Base-by-base conservation (phyloP, 2,888 invertebrate species). In the Diaphora mendica region DNA sequence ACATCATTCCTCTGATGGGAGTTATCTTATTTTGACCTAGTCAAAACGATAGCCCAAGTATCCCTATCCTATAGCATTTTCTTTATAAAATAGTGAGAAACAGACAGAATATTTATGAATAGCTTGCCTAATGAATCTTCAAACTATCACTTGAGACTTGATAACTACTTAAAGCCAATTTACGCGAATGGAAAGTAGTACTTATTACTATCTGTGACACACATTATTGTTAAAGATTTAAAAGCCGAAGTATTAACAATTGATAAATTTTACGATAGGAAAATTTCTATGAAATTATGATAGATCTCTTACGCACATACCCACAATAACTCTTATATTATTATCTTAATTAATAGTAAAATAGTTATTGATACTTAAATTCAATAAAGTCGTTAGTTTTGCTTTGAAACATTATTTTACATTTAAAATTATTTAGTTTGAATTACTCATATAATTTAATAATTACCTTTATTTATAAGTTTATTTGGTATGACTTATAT, bases 341-440 rank as follows among this genome's bases (percentile, higher is more conserved):
- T 3, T 33, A 42, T 70, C 26, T 42, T 42, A 44, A 39, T 39
- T 51, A 39, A 30, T 42, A 35, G 64, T 68, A 39, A 26, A 23
- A 39, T 77, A 67, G 64, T 70, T 64, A 73, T 68, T 77, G 74
- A 72, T 77, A 72, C 73, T 82, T 77, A 82, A 35, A 33, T 66
- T 68, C 13, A 75, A 74, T 70, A 79, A 69, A 62, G 44, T 82
- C 74, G 75, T 74, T 75, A 77, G 73, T 75, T 75, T 71, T 42
- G 15, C 70, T 64, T 73, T 68, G 15, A 71, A 81, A 74, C 72
- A 71, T 69, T 68, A 17, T 62, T 74, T 2, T 78, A 73, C 44
- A 48, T 67, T 62, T 59, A 64, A 65, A 66, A 48, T 73, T 68
- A 72, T 42, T 70, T 73, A 55, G 68, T 67, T 75, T 23, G 51